Conservation (phyloP, 2,888 invertebrate species). For the Baccha elongata region DNA sequence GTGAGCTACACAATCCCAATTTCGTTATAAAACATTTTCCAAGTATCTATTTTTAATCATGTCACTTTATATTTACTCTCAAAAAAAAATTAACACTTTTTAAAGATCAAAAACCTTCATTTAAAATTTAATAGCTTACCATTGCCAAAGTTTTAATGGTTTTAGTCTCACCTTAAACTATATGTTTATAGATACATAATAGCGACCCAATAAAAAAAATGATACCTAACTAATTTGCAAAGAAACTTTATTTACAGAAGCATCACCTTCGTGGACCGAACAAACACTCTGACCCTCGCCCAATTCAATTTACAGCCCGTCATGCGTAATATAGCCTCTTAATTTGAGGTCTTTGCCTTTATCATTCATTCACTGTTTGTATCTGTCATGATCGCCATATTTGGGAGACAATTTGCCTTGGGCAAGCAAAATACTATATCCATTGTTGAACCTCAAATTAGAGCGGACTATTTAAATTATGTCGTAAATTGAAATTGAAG, state of each 20-base stretch:
- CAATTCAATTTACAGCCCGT: conserved; percentile 28
- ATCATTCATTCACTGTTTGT: neutral
- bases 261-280: conserved; percentile 42
- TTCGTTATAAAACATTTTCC: no score
- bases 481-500: conserved; percentile 27
- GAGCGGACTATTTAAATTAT: conserved; percentile 25
- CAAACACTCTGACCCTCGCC: conserved; percentile 62
- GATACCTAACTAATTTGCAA: conserved; percentile 63
- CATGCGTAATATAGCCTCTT: conserved; percentile 37
- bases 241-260: conserved; percentile 47
- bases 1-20: no score
- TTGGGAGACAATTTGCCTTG: conserved; percentile 43
- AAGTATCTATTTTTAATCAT: no score
- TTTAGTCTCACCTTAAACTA: conserved; percentile 26
- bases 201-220: conserved; percentile 41
- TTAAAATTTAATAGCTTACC: conserved; percentile 13
- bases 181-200: neutral
- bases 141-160: conserved; percentile 24
- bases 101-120: conserved; percentile 1
- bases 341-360: conserved; percentile 42
- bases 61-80: no score
- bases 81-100: neutral
- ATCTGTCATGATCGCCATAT: conserved; percentile 25
- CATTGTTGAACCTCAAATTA: conserved; percentile 22
- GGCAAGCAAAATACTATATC: conserved; percentile 8